Percentiles rank a stretch among this genome's conserved stretches.
Evolutionary conservation across 2,113 vertebrate genomes (phyloP).

Genomic region (Ammodytes marinus): DNA sequence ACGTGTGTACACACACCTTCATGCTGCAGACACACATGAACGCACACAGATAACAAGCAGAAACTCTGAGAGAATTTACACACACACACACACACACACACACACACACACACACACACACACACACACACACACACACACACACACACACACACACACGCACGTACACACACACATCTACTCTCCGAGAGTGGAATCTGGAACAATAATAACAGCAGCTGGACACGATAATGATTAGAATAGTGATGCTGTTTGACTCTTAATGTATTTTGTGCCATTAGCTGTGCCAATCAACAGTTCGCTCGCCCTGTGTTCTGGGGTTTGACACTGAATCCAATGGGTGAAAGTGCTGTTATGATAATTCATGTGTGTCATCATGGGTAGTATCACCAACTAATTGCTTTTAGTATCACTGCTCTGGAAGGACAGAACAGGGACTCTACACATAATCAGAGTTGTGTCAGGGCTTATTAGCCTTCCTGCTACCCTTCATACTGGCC

Average conservation of each 20-base stretch:
- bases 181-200: constrained; percentile 15
- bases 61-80: not conserved
- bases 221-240: constrained; percentile 56
- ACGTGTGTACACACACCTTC: not conserved
- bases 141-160: not conserved
- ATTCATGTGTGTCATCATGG: constrained; percentile 63
- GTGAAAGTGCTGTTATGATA: constrained; percentile 62
- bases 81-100: not conserved
- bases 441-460: constrained; percentile 39
- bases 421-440: constrained; percentile 27
- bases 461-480: constrained; percentile 39
- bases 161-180: not conserved
- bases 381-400: constrained; percentile 57
- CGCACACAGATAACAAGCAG: constrained; percentile 40
- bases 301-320: constrained; percentile 27
- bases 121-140: not conserved
- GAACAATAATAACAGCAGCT: constrained; percentile 58
- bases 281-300: constrained; percentile 41
- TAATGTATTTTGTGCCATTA: constrained; percentile 55
- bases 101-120: not conserved
- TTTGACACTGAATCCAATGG: constrained; percentile 52
- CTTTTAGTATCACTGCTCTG: constrained; percentile 61
- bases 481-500: constrained; percentile 29
- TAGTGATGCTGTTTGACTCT: constrained; percentile 42
- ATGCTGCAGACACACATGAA: constrained; percentile 28